Evolutionary conservation across 2,113 vertebrate genomes (phyloP), one percentile per base, ranked within the genome.

Genomic region (Corydoras maculifer): DNA sequence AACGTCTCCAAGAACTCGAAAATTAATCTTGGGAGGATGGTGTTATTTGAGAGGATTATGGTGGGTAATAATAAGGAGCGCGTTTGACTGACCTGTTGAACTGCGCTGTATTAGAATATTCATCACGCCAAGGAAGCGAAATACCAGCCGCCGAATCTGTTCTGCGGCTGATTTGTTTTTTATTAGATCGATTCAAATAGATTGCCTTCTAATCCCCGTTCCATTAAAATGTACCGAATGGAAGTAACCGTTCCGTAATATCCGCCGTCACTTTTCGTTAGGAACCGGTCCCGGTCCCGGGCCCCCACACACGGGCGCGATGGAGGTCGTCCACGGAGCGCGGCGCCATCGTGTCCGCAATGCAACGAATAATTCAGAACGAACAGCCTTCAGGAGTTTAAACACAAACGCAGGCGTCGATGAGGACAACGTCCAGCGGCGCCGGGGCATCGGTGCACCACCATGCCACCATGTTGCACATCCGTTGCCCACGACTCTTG

Each of bases 141-240:
- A 70, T 68, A 77, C 59, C 72, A 73, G 58, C 70, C 43, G 35
- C 30, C 18, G 54, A n/a, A 31, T 68, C 49, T 66, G 74, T 49
- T 76, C 50, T 72, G 60, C 14, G n/a, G 12, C 58, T 61, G 43
- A 50, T 63, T 32, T 74, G 58, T 58, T 75, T 43, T 76, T 71
- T 59, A 78, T 78, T 67, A 73, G 62, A 76, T 77, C 15, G 31
- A 77, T 82, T 75, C 69, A 77, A 69, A 72, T 68, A 12, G 31
- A 51, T 65, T 68, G 12, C 12, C 14, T 68, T 68, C 65, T 31
- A 57, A 75, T 74, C 49, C 57, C 55, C 32, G 9, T 60, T 64
- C 58, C 12, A 74, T 67, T 13, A 62, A 62, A 63, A 14, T 18
- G 11, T 25, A 25, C 54, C 32, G 5, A 8, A 15, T 12, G 4